These are phyloP conservation scores for Tinea pellionella DNA, from an alignment of 2,888 invertebrate genomes.

Conservation along the genomic window DNA sequence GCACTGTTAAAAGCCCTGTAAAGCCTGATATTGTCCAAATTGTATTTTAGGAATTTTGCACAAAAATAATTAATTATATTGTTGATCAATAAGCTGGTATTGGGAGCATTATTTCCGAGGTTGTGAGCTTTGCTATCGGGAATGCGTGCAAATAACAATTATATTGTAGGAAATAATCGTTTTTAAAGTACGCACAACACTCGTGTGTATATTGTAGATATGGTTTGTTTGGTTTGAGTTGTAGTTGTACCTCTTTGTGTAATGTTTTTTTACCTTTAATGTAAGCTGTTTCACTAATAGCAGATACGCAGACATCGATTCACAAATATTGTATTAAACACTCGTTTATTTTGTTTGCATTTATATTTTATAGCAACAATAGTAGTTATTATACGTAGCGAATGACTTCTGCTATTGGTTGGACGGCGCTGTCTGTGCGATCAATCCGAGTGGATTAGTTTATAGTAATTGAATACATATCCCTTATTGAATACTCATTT, in stretches of 20 bases:
- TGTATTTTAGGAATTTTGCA: constrained; percentile 12
- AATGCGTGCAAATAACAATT: constrained; percentile 63
- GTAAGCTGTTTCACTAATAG: constrained; percentile 11
- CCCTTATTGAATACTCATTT: constrained; percentile 61
- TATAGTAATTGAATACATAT: constrained; percentile 60
- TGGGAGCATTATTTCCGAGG: constrained; percentile 69
- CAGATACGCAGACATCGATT: constrained; percentile 8
- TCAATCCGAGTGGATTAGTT: constrained; percentile 13
- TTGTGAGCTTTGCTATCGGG: constrained; percentile 65
- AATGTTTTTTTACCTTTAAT: constrained; percentile 14
- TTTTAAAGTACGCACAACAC: constrained; percentile 11
- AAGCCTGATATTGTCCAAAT: constrained; percentile 12
- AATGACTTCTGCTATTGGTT: constrained; percentile 4
- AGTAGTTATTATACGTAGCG: constrained; percentile 1
- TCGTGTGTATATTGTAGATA: constrained; percentile 14
- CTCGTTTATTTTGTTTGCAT: constrained; percentile 6
- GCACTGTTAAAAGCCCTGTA: constrained; percentile 7
- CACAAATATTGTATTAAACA: constrained; percentile 7
- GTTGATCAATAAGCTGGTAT: constrained; percentile 61
- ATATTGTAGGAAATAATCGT: constrained; percentile 5
- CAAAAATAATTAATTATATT: constrained; percentile 13
- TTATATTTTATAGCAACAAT: constrained; percentile 10
- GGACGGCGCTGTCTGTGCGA: constrained; percentile 3
- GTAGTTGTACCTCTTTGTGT: constrained; percentile 18
- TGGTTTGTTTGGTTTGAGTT: constrained; percentile 19